Percentiles rank a stretch among this genome's conserved stretches.
Evolutionary conservation across 2,797 vertebrate species (phyloP).

Genomic region (Enteromius treurensis): DNA sequence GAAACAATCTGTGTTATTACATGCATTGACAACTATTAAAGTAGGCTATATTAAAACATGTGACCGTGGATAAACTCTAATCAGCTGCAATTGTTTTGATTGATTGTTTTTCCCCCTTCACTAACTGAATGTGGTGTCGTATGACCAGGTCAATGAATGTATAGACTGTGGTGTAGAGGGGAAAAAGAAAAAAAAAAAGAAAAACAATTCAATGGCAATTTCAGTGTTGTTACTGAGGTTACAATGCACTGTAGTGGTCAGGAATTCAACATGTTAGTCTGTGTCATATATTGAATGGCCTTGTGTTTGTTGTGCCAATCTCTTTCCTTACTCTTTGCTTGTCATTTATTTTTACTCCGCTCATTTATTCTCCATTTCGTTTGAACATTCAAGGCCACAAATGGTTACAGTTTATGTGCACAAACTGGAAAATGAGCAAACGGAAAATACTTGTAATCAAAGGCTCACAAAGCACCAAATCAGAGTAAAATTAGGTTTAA

Average conservation of each 20-base stretch:
- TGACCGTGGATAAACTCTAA: not conserved
- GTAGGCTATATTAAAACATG: not conserved
- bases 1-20: not conserved
- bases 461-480: not conserved
- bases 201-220: slow-evolving; percentile 52
- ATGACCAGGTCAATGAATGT: not conserved
- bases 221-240: slow-evolving; percentile 25
- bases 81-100: not conserved
- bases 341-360: not conserved
- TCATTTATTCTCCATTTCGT: slow-evolving; percentile 4
- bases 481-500: not conserved
- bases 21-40: not conserved
- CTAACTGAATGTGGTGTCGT: not conserved
- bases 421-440: not conserved
- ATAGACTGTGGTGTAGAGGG: not conserved
- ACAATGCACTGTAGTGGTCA: slow-evolving; percentile 41
- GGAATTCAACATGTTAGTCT: slow-evolving; percentile 40
- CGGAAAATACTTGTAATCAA: not conserved
- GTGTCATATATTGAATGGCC: slow-evolving; percentile 25
- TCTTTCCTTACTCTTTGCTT: slow-evolving; percentile 1
- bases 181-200: not conserved
- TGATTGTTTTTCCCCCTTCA: not conserved
- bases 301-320: slow-evolving; percentile 12
- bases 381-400: slow-evolving; percentile 20
- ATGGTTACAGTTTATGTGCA: not conserved